These are phyloP conservation scores for Drosophila ficusphila DNA, from an alignment of 1,140 invertebrate genomes.

Conservation along the genomic window DNA sequence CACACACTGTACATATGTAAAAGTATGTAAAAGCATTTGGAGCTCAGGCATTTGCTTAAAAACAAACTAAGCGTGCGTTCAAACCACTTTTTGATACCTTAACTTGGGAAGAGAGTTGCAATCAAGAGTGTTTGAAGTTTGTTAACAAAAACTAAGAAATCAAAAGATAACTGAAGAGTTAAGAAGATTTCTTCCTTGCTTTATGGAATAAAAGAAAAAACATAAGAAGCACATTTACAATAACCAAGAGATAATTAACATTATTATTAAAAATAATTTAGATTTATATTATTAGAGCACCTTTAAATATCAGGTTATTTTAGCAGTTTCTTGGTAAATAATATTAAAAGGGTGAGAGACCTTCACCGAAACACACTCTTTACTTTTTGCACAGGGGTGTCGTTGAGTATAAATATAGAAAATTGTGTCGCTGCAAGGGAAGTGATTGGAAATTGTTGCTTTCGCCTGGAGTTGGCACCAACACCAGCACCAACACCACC, in stretches of 20 bases:
- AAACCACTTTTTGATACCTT: conserved; percentile 44
- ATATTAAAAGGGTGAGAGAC: conserved; percentile 3
- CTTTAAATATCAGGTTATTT: too few relatives aligned
- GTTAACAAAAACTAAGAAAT: too few relatives aligned
- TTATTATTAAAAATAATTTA: too few relatives aligned
- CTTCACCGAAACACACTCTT: background rate
- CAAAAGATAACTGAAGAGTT: too few relatives aligned
- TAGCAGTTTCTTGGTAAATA: background rate
- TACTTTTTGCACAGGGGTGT: conserved; percentile 31
- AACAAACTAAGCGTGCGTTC: conserved; percentile 66
- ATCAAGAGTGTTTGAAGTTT: background rate
- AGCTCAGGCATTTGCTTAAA: conserved; percentile 30
- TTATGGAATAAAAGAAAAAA: too few relatives aligned
- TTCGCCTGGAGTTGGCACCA: conserved; percentile 50
- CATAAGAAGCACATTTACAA: too few relatives aligned
- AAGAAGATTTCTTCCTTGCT: too few relatives aligned
- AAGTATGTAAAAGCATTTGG: conserved; percentile 12
- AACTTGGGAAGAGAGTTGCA: too few relatives aligned
- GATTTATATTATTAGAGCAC: too few relatives aligned
- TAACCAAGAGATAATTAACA: too few relatives aligned
- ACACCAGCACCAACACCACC: too few relatives aligned
- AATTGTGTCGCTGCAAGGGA: conserved; percentile 80
- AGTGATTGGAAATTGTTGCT: conserved; percentile 82
- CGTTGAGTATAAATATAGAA: conserved; percentile 78
- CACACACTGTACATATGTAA: conserved; percentile 5